Base-by-base conservation (phyloP, 2,797 vertebrate species). In the Tachyglossus aculeatus region DNA sequence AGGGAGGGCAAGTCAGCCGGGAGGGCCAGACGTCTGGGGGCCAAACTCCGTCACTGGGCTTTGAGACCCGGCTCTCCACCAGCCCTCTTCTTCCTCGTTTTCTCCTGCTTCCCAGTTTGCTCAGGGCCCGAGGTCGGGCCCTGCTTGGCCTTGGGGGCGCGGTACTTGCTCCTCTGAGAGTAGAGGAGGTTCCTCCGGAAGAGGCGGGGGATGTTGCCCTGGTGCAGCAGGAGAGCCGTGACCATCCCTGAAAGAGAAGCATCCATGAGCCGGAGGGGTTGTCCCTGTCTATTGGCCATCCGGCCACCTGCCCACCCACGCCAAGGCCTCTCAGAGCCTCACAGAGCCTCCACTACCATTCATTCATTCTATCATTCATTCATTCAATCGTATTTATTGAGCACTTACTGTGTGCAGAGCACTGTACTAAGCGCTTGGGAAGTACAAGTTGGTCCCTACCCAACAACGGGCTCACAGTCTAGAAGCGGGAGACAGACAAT, bases 171-270 rank as follows among this genome's bases (percentile, higher is more conserved):
- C 83, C 93, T 98, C 82, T 94, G 95, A 40, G 74, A 85, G 77
- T 95, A 97, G 2, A 99, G 69, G 7, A 98, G 90, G 78, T 97
- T 98, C 85, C 57, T 96, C 84, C 89, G 88, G 92, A 96, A 98
- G 48, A 99, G 82, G 22, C 92, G 89, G 0, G 97, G 98, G 41
- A 99, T 93, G 57, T 93, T 92, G 6, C 98, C 96, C 64, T 91
- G 88, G 74, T 93, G 90, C 15, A 98, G 63, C 53, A 99, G 76
- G 44, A 97, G 65, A 0, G 96, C 96, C 82, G 96, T 31, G 2
- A 76, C 82, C 96, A 96, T 96, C 19, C 97, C 98, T 99, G 77
- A 2, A 80, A 84, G 79, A 34, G 59, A 48, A 41, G 0, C 3
- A 39, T 1, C n/a, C n/a, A n/a, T n/a, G n/a, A n/a, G n/a, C n/a